A percentile compares a stretch with the other conserved stretches of the same genome.
phyloP scores from a whole-genome alignment of 2,113 vertebrate genomes.

The Indri indri region DNA sequence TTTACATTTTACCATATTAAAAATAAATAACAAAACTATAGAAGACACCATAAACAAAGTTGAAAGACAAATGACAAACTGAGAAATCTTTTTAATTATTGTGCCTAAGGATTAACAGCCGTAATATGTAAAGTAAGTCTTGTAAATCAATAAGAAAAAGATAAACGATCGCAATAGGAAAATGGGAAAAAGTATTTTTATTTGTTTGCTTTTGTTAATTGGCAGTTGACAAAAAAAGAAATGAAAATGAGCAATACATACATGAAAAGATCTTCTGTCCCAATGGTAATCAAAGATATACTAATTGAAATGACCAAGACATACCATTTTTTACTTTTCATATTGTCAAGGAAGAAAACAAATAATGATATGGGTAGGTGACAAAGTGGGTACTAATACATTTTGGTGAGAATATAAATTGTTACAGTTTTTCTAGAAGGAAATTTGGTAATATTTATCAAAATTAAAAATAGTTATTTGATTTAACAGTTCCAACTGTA shows the following conservation, averaged over 20 bases:
- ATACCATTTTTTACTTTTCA: not conserved
- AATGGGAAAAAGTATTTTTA: not conserved
- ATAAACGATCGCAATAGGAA: not conserved
- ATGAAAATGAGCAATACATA: not conserved
- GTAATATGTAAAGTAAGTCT: not conserved
- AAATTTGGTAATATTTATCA: not conserved
- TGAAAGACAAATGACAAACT: constrained; percentile 31
- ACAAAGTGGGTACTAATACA: not conserved
- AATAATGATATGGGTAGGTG: not conserved
- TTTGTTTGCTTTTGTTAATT: constrained; percentile 15
- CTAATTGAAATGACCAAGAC: not conserved
- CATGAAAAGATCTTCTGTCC: not conserved
- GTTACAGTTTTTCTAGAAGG: constrained; percentile 6
- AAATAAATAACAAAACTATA: not conserved
- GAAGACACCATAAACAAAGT: not conserved
- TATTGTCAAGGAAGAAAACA: constrained; percentile 2
- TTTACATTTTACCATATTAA: constrained; percentile 39
- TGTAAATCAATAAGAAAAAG: constrained; percentile 1
- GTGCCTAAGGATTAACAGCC: not conserved
- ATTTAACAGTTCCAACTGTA: not conserved
- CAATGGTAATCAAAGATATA: not conserved
- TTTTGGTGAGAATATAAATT: not conserved
- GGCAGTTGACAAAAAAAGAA: not conserved
- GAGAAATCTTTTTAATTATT: constrained; percentile 1
- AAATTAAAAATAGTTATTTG: not conserved